phyloP scores from a whole-genome alignment of 2,113 vertebrate species.

The Hippopotamus amphibius region DNA sequence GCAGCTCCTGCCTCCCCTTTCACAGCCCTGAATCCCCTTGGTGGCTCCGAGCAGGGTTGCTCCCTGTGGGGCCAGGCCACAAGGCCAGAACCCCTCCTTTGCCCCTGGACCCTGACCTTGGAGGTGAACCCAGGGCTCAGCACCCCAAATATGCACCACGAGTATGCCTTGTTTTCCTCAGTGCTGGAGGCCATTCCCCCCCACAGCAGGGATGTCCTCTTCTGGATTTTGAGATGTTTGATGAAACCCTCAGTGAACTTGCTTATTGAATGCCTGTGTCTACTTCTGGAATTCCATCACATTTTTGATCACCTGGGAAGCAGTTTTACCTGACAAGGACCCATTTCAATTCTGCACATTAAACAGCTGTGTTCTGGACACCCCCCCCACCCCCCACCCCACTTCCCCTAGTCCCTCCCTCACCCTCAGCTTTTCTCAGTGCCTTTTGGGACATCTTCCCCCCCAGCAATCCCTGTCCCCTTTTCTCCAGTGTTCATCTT shows the following conservation, averaged over 20 bases:
- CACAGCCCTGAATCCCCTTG: background rate
- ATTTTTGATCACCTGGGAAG: background rate
- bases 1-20: rapidly evolving
- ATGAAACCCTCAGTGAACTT: background rate
- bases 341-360: background rate
- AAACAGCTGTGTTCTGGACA: background rate
- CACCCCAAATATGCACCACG: rapidly evolving
- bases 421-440: no score
- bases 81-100: background rate
- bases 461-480: no score
- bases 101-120: background rate
- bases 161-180: background rate
- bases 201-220: background rate
- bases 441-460: background rate
- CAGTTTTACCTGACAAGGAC: background rate
- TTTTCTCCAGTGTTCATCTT: background rate
- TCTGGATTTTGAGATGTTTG: background rate
- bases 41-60: background rate
- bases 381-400: rapidly evolving
- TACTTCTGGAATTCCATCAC: background rate
- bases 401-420: rapidly evolving
- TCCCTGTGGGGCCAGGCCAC: rapidly evolving
- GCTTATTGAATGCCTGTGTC: background rate
- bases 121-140: background rate
- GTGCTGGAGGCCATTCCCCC: rapidly evolving